Evolutionary conservation across 2,797 vertebrate genomes (phyloP), one percentile per base, ranked within the genome.

Genomic region (Danio albolineatus): DNA sequence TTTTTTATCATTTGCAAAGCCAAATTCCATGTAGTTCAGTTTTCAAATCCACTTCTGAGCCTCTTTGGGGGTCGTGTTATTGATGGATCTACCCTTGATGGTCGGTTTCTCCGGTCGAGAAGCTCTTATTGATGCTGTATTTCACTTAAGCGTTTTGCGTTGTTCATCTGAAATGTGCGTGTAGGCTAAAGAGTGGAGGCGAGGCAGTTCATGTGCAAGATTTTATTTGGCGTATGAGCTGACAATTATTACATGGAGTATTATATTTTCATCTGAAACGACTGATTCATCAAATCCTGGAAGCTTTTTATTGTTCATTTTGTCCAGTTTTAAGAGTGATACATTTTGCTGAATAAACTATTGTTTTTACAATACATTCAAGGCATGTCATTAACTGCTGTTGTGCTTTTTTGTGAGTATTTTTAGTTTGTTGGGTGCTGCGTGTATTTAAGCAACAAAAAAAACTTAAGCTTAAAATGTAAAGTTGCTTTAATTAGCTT

Each of bases 271-370:
- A 46, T 83, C 71, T n/a, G 57, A 21, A 71, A 57, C 73, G 16
- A 69, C 49, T 79, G 65, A 69, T 38, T 66, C 46, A 62, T 46
- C 46, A 72, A 69, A 61, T 67, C 71, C 59, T 62, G 51, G 73
- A 85, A 78, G 82, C 82, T 76, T 81, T 79, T 87, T 82, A 86
- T 80, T 83, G 88, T 80, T 85, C 76, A 88, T 87, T 85, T 88
- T 90, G 87, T 91, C 69, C 73, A 48, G 64, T 83, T 86, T 82
- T 69, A 79, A 87, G 81, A 83, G 86, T 69, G 85, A 88, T 86
- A 83, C 69, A 87, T 83, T 89, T 87, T 90, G 79, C 79, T 88
- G 64, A 93, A 93, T 92, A 93, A 93, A 92, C 74, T 49, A 10
- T 73, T 59, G 59, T 91, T 91, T 92, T 88, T 88, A 86, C 82